These are phyloP conservation scores for Drosophila gaucha DNA, from an alignment of 2,888 invertebrate genomes.

Conservation along the genomic window DNA sequence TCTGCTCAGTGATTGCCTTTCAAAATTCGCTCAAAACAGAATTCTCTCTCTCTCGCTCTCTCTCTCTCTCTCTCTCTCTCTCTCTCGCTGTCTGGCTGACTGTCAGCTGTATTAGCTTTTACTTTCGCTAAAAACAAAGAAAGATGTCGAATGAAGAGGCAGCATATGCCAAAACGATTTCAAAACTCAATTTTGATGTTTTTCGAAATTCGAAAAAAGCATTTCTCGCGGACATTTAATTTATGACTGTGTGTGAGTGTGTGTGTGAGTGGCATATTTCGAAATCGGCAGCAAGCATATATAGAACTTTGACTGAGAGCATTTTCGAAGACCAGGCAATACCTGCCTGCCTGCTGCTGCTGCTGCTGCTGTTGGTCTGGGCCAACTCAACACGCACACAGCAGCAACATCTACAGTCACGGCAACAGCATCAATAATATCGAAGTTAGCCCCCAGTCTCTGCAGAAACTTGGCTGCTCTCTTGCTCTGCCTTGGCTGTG, in stretches of 20 bases:
- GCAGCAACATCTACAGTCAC: slow-evolving; percentile 25
- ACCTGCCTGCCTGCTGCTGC: slow-evolving; percentile 21
- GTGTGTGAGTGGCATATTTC: slow-evolving; percentile 61
- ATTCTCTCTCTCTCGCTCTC: neutral
- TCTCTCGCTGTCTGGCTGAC: slow-evolving; percentile 2
- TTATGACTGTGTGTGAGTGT: slow-evolving; percentile 45
- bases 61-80: neutral
- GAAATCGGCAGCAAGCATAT: slow-evolving; percentile 61
- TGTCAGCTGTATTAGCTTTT: slow-evolving; percentile 52
- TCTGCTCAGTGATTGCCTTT: slow-evolving; percentile 19
- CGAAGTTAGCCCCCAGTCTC: slow-evolving; percentile 55
- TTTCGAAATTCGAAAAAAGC: slow-evolving; percentile 70
- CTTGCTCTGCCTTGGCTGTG: slow-evolving; percentile 29
- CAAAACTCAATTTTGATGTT: slow-evolving; percentile 61
- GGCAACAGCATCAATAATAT: slow-evolving; percentile 42
- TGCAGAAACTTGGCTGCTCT: slow-evolving; percentile 45
- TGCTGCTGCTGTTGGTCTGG: slow-evolving; percentile 48
- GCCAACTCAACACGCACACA: slow-evolving; percentile 65
- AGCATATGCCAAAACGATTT: slow-evolving; percentile 44
- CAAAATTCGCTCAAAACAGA: slow-evolving; percentile 6
- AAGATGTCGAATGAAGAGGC: slow-evolving; percentile 3
- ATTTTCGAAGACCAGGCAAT: slow-evolving; percentile 52
- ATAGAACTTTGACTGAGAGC: slow-evolving; percentile 52
- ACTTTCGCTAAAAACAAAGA: slow-evolving; percentile 54
- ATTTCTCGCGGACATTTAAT: slow-evolving; percentile 48